Evolutionary conservation across 2,113 vertebrate species (phyloP).

Genomic region (Ageneiosus marmoratus): DNA sequence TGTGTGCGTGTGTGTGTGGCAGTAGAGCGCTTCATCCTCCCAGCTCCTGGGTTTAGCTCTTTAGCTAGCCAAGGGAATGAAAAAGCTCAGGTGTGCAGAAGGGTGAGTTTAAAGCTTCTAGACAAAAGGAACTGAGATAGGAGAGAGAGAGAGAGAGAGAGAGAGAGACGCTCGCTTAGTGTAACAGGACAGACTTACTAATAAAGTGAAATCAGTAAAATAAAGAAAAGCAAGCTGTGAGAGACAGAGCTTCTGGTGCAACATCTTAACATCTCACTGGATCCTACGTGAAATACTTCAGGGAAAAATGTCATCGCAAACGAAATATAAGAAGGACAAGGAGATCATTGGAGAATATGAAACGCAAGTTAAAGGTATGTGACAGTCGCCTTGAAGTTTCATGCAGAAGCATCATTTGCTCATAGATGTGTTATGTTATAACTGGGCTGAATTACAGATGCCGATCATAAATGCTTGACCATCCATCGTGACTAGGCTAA

Average conservation of each 20-base stretch:
- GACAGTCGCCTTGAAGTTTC: slow-evolving; percentile 11
- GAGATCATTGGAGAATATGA: slow-evolving; percentile 95
- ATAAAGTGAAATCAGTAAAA: slow-evolving; percentile 35
- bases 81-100: slow-evolving; percentile 58
- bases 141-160: slow-evolving; percentile 19
- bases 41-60: neutral
- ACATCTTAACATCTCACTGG: slow-evolving; percentile 55
- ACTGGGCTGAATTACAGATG: neutral
- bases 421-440: neutral
- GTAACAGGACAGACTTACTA: slow-evolving; percentile 30
- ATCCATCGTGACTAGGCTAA: neutral
- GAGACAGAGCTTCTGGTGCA: slow-evolving; percentile 29
- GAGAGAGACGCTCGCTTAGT: slow-evolving; percentile 37
- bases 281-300: slow-evolving; percentile 60
- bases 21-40: slow-evolving; percentile 23
- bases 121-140: neutral
- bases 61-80: neutral
- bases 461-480: neutral
- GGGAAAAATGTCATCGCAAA: slow-evolving; percentile 85
- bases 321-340: slow-evolving; percentile 96
- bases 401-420: neutral
- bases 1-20: slow-evolving; percentile 20
- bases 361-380: slow-evolving; percentile 92
- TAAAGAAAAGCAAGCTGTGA: slow-evolving; percentile 52
- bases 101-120: slow-evolving; percentile 8